Base-by-base conservation (phyloP, 2,113 vertebrate species). In the Etia nguti region DNA sequence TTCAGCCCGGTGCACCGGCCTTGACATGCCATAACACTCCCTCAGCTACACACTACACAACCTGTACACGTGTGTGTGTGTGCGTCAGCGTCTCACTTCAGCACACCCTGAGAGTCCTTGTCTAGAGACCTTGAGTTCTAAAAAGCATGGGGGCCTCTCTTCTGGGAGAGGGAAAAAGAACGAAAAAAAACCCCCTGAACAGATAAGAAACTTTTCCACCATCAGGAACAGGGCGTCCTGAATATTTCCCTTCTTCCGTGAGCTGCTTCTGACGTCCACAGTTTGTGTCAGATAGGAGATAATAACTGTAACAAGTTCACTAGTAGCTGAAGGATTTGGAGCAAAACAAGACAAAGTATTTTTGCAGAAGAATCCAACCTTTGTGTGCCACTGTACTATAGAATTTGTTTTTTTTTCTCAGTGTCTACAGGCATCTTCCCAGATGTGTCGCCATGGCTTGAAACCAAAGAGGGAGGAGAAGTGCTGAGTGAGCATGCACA, bases 81-180 rank as follows among this genome's bases (percentile, higher is more conserved):
- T 86, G 73, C 86, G 83, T 86, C n/a, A 11, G 85, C 24, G 85
- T 90, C 93, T 94, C 89, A 95, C 93, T 94, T 89, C 92, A 94
- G 90, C 86, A 79, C 86, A 89, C 79, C 90, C 91, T 86, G 86
- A 93, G 96, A 97, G 97, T 94, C 97, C 97, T 98, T 97, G 97
- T 95, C 95, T 91, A 62, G 90, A 96, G 97, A 96, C 97, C 97
- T 98, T 98, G 97, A 95, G 94, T 91, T 92, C 95, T 89, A 85
- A 93, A 89, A 95, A 93, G 94, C 95, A 94, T 34, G 13, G 85
- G 90, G 93, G 93, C 81, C 85, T 89, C 94, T 93, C 93, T 95
- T 86, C 88, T 96, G 93, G 93, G 97, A 96, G 94, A 89, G 92
- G 4, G 55, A 88, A 34, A 65, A 34, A 16, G 75, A 83, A 80